Percentiles rank a stretch among this genome's conserved stretches.
phyloP scores from a whole-genome alignment of 2,113 vertebrate genomes.

The Seriola rivoliana region DNA sequence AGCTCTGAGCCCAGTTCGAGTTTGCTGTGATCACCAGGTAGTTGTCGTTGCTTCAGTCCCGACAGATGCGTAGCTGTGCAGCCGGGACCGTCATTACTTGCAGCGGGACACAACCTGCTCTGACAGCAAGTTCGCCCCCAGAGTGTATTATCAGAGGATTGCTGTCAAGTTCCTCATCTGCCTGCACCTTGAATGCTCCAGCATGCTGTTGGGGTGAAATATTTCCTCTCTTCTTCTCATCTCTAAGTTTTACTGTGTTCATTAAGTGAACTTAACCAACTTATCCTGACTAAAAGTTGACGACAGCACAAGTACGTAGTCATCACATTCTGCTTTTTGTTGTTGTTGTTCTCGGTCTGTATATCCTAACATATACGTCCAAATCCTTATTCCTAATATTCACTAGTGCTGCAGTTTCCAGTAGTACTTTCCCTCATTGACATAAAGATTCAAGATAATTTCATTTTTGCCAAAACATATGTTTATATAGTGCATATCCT shows the following conservation, averaged over 20 bases:
- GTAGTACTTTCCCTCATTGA: no score
- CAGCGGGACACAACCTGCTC: conserved; percentile 55
- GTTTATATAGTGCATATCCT: no score
- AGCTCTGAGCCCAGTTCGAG: conserved; percentile 33
- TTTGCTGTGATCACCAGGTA: conserved; percentile 51
- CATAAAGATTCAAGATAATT: no score
- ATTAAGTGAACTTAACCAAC: not conserved
- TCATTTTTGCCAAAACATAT: no score
- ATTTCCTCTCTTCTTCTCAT: conserved; percentile 6
- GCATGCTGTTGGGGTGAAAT: conserved; percentile 1
- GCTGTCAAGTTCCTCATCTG: conserved; percentile 55
- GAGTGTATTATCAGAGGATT: conserved; percentile 49
- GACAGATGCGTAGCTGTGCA: conserved; percentile 49
- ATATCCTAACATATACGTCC: no score
- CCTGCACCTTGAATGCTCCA: conserved; percentile 41
- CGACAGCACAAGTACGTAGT: not conserved
- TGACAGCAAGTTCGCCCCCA: conserved; percentile 56
- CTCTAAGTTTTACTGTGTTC: not conserved
- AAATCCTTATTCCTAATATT: no score
- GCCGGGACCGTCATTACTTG: conserved; percentile 39
- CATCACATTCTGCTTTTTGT: not conserved
- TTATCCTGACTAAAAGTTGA: not conserved
- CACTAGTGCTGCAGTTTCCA: no score
- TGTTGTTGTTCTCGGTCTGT: not conserved
- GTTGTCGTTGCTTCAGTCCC: conserved; percentile 26